Conservation (phyloP, 1,140 invertebrate species). For the Drosophila parvula region DNA sequence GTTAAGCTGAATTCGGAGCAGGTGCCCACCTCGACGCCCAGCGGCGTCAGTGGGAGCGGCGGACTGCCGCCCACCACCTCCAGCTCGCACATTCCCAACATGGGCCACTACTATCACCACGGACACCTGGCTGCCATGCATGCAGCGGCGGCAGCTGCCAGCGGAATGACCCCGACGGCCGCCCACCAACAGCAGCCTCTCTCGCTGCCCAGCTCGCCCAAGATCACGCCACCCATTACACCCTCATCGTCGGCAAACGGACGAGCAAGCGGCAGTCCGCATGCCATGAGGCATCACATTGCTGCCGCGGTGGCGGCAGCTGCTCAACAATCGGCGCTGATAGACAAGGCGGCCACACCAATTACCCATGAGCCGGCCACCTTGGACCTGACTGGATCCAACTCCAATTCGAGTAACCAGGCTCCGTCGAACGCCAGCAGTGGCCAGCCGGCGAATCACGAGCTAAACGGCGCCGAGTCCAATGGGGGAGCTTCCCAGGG, state of each 20-base stretch:
- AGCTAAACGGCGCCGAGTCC: constrained; percentile 68
- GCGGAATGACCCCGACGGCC: constrained; percentile 65
- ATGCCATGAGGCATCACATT: constrained; percentile 77
- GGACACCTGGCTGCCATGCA: constrained; percentile 77
- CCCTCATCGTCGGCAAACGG: constrained; percentile 41
- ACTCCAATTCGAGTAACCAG: constrained; percentile 80
- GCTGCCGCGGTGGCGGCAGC: constrained; percentile 65
- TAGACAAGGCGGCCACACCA: constrained; percentile 57
- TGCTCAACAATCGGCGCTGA: constrained; percentile 55
- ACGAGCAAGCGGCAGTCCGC: constrained; percentile 67
- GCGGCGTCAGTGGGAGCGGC: constrained; percentile 22
- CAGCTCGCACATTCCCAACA: constrained; percentile 76
- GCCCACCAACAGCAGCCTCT: constrained; percentile 73
- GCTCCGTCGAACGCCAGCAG: constrained; percentile 71
- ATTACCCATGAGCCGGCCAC: constrained; percentile 73
- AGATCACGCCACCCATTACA: constrained; percentile 64
- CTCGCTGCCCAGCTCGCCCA: constrained; percentile 72
- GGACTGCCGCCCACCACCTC: constrained; percentile 46
- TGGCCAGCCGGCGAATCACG: constrained; percentile 55
- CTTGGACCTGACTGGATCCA: constrained; percentile 78
- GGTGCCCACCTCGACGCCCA: constrained; percentile 66
- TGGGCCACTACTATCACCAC: constrained; percentile 78
- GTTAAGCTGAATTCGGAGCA: constrained; percentile 48
- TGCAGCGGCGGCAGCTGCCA: constrained; percentile 61
- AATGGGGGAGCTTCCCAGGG: constrained; percentile 63